These are phyloP conservation scores for Noctua fimbriata DNA, from an alignment of 2,888 invertebrate genomes.

Conservation along the genomic window DNA sequence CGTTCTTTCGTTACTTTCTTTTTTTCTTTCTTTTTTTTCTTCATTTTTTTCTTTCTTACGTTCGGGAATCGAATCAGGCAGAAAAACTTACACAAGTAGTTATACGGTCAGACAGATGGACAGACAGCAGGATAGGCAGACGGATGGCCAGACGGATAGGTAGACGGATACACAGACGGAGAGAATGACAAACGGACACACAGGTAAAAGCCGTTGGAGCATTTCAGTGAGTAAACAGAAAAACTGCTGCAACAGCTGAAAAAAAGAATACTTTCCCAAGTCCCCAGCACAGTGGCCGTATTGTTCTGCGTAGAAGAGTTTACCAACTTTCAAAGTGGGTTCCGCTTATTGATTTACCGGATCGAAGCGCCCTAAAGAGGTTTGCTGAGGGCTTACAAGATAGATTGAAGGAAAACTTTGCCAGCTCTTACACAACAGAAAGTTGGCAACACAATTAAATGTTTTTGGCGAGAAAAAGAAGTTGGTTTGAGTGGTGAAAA, in stretches of 20 bases:
- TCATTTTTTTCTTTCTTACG: too few relatives aligned
- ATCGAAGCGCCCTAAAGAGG: conserved; percentile 77
- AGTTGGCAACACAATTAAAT: conserved; percentile 69
- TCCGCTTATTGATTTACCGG: conserved; percentile 81
- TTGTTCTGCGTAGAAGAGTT: conserved; percentile 74
- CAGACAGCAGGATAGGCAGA: neutral
- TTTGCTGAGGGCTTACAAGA: conserved; percentile 72
- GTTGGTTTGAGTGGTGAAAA: conserved; percentile 37
- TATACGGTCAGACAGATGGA: neutral
- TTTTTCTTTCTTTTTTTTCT: too few relatives aligned
- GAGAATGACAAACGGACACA: neutral
- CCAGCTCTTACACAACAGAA: conserved; percentile 60
- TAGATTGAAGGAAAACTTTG: conserved; percentile 71
- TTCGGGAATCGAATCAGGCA: too few relatives aligned
- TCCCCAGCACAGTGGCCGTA: conserved; percentile 35
- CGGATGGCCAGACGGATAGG: neutral
- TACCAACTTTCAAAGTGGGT: conserved; percentile 77
- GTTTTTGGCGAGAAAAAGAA: conserved; percentile 63
- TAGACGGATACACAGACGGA: neutral
- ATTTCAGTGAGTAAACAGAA: neutral
- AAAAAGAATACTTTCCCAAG: conserved; percentile 27
- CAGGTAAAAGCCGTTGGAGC: neutral
- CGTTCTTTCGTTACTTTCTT: too few relatives aligned
- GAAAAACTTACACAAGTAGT: too few relatives aligned
- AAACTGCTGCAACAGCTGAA: neutral